A percentile compares a stretch with the other conserved stretches of the same genome.
Evolutionary conservation across 2,113 vertebrate species (phyloP).

Genomic region (human): DNA sequence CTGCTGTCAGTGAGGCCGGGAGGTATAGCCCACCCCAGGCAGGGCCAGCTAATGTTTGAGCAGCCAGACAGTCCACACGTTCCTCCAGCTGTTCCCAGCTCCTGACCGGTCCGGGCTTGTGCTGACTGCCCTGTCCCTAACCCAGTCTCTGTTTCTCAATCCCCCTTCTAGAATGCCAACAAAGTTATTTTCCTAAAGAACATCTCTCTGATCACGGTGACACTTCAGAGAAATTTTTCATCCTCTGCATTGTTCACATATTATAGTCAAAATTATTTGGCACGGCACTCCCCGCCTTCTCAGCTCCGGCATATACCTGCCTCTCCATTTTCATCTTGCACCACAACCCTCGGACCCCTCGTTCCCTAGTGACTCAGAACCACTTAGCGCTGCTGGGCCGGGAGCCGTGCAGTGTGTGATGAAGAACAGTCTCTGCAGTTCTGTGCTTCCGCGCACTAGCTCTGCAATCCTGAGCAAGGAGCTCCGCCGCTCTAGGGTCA

Average conservation of each 20-base stretch:
- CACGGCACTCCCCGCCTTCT: background rate
- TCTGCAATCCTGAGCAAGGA: too few relatives aligned
- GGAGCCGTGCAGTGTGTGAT: background rate
- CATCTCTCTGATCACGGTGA: background rate
- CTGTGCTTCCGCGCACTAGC: background rate
- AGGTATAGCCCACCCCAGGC: too few relatives aligned
- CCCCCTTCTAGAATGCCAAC: background rate
- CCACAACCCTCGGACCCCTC: background rate
- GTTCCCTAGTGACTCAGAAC: background rate
- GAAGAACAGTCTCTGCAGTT: too few relatives aligned
- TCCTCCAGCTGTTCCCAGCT: background rate
- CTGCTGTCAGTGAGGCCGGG: background rate
- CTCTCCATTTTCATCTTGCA: background rate
- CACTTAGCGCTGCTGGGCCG: background rate
- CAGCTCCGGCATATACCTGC: too few relatives aligned
- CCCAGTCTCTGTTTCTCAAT: background rate
- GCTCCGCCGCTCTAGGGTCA: background rate
- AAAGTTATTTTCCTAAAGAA: background rate
- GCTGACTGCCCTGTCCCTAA: background rate
- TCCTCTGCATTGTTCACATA: background rate
- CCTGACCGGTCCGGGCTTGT: background rate
- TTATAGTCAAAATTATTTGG: background rate
- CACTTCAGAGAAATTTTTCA: background rate
- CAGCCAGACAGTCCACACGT: fast-evolving
- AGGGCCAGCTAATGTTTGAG: background rate